A percentile compares a stretch with the other conserved stretches of the same genome.
These are phyloP conservation scores for Sphinx pinastri DNA, from an alignment of 2,888 invertebrate species.

Conservation along the genomic window DNA sequence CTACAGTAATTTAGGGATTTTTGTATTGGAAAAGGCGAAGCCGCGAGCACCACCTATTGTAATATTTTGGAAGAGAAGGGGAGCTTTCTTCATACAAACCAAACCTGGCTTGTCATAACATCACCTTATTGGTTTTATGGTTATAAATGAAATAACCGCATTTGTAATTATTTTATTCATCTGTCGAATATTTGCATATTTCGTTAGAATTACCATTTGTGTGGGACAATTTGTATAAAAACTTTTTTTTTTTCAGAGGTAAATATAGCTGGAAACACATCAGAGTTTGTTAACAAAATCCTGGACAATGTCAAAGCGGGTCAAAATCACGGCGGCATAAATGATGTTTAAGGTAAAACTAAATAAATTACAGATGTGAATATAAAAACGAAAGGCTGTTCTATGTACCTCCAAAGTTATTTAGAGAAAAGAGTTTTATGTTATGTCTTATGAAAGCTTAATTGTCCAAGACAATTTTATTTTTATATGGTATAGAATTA, in stretches of 20 bases:
- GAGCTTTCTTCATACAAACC: no score
- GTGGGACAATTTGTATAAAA: background rate
- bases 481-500: conserved; percentile 72
- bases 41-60: no score
- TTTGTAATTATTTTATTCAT: no score
- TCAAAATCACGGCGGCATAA: conserved; percentile 89
- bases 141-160: no score
- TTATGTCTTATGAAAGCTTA: conserved; percentile 66
- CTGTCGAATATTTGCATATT: no score
- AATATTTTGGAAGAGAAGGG: no score
- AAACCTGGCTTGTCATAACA: no score
- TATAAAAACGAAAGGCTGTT: conserved; percentile 81
- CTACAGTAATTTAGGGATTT: no score
- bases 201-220: no score
- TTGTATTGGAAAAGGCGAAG: no score
- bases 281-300: conserved; percentile 96
- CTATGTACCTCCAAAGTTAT: conserved; percentile 83
- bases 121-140: no score
- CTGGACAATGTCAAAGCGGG: conserved; percentile 94
- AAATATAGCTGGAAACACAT: conserved; percentile 95
- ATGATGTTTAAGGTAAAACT: conserved; percentile 84
- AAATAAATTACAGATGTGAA: conserved; percentile 54
- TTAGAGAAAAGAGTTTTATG: conserved; percentile 68
- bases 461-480: conserved; percentile 80
- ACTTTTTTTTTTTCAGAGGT: conserved; percentile 85